Percentiles rank a stretch among this genome's conserved stretches.
Evolutionary conservation across 2,797 vertebrate species (phyloP).

Genomic region (Staurois parvus): DNA sequence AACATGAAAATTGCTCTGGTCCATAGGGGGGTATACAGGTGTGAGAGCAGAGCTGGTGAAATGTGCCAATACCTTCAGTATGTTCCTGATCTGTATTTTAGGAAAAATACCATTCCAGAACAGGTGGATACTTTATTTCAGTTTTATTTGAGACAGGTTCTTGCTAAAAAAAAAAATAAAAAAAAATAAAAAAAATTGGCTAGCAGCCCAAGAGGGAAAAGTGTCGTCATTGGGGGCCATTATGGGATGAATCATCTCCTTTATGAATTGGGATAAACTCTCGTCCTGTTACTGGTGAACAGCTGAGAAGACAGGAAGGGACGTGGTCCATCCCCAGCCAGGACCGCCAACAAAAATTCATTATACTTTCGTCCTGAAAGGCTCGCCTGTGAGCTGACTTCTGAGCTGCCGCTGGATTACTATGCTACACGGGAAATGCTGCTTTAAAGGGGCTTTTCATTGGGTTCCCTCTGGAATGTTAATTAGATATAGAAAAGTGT

Average conservation of each 20-base stretch:
- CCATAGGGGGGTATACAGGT: no score
- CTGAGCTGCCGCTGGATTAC: slow-evolving; percentile 17
- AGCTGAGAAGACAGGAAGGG: slow-evolving; percentile 52
- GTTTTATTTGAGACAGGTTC: neutral
- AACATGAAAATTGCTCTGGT: no score
- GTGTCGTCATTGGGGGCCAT: slow-evolving; percentile 11
- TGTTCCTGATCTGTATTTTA: neutral
- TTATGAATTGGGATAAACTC: slow-evolving; percentile 29
- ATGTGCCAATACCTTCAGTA: no score
- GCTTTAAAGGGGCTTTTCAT: slow-evolving; percentile 31
- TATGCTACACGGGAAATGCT: slow-evolving; percentile 26
- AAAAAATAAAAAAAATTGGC: neutral
- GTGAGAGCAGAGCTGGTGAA: no score
- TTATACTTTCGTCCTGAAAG: slow-evolving; percentile 40
- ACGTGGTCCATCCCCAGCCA: neutral
- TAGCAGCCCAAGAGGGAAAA: neutral
- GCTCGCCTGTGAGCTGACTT: slow-evolving; percentile 6
- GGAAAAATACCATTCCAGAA: neutral
- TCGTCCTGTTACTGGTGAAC: slow-evolving; percentile 18
- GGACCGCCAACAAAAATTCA: slow-evolving; percentile 45
- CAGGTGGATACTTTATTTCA: neutral
- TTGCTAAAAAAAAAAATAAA: no score
- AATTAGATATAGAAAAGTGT: neutral
- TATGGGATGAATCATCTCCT: slow-evolving; percentile 40
- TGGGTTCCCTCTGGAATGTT: neutral